Evolutionary conservation across 1,140 invertebrate species (phyloP), one percentile per base, ranked within the genome.

Genomic region (Danaus melanippus): DNA sequence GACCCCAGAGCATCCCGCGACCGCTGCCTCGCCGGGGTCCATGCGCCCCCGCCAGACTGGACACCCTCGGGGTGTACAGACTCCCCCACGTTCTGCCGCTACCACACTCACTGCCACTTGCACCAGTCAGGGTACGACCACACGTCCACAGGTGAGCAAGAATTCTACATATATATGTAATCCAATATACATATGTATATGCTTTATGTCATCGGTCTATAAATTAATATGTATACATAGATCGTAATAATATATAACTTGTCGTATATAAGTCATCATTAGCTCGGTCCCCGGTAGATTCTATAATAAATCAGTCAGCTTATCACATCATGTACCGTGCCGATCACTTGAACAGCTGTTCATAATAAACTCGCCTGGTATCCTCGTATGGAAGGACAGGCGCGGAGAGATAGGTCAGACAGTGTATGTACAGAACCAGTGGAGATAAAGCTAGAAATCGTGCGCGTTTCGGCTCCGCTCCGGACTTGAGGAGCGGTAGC

Each of bases 1-100:
- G 93, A 32, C 90, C 93, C 32, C 90, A 92, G 42, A 85, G 90
- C 53, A 80, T 87, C 58, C 88, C 90, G 21, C 87, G 89, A n/a
- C 89, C 88, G 2, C 84, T 88, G 32, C 75, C 69, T n/a, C 72
- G 69, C 46, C 79, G 69, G 63, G 84, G 79, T 58, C 79, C 73
- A 9, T 64, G 88, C 79, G 12, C 84, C 65, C 82, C 74, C 79
- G 84, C 67, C 0, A 69, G 83, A 7, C 74, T 84, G 8, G 80
- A 84, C 63, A 91, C 92, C 44, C 88, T 91, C 8, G 90, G 90
- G 42, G 84, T 92, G 1, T 92, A 92, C 66, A 84, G 88, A 11
- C 80, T 89, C 9, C 89, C 89, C n/a, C 89, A 89, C 9, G 86
- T 87, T 55, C 61, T 88, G 72, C 53, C 88, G 68, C 70, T 88